Percentiles rank a stretch among this genome's conserved stretches.
phyloP scores from a whole-genome alignment of 1,140 invertebrate genomes.

The Calephelis virginiensis region DNA sequence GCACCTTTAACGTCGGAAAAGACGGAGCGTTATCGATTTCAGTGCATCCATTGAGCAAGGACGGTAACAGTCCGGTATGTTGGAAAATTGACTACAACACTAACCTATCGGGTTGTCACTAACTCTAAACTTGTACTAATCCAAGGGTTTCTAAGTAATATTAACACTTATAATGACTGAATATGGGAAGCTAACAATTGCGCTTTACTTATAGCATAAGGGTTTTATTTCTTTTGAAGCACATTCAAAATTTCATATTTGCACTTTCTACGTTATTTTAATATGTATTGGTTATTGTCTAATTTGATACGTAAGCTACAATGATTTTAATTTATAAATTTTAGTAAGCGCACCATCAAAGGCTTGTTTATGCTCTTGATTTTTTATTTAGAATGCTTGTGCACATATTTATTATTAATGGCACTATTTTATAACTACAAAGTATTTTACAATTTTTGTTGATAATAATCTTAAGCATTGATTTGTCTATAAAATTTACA shows the following conservation, averaged over 20 bases:
- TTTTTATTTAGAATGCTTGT: no score
- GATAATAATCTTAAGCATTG: no score
- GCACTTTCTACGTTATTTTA: background rate
- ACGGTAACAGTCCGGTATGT: conserved; percentile 62
- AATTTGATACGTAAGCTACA: no score
- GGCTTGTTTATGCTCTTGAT: no score
- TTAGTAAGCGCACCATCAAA: no score
- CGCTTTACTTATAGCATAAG: conserved; percentile 1
- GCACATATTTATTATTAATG: no score
- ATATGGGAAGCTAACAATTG: conserved; percentile 1
- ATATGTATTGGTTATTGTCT: background rate
- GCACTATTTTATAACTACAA: no score
- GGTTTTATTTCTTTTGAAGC: background rate
- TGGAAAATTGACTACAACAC: conserved; percentile 43
- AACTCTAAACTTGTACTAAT: conserved; percentile 30
- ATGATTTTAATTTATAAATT: no score
- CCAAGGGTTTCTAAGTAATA: conserved; percentile 8
- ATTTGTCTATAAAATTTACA: no score
- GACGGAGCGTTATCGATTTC: conserved; percentile 67
- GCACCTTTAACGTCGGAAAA: conserved; percentile 60
- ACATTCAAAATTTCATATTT: background rate
- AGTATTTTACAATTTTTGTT: no score
- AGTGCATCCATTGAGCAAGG: conserved; percentile 58
- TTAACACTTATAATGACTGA: conserved; percentile 3
- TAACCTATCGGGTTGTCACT: conserved; percentile 44